A percentile compares a stretch with the other conserved stretches of the same genome.
These are phyloP conservation scores for Furcifer pardalis DNA, from an alignment of 2,797 vertebrate species.

Conservation along the genomic window DNA sequence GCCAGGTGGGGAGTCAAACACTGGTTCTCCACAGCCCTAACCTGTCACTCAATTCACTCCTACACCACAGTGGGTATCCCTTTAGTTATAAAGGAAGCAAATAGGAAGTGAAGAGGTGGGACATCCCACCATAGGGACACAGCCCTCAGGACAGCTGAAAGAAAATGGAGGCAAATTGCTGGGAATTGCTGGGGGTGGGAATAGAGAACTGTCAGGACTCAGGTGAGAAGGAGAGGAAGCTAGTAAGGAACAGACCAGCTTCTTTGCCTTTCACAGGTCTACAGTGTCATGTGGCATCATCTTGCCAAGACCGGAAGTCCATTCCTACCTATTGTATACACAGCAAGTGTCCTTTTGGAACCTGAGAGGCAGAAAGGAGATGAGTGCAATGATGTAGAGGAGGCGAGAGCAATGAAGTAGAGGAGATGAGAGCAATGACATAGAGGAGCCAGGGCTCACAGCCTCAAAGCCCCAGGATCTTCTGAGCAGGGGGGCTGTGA, in stretches of 20 bases:
- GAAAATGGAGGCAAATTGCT: not conserved
- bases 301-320: not conserved
- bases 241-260: not conserved
- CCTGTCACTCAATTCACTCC: too few species aligned
- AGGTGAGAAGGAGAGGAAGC: not conserved
- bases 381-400: not conserved
- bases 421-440: not conserved
- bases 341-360: not conserved
- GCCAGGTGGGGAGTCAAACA: too few species aligned
- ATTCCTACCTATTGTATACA: too few species aligned
- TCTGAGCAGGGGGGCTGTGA: too few species aligned
- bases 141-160: not conserved
- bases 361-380: not conserved
- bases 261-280: not conserved
- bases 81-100: not conserved
- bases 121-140: not conserved
- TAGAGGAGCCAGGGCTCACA: too few species aligned
- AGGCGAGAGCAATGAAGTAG: not conserved
- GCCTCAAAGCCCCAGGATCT: too few species aligned
- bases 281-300: not conserved
- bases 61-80: too few species aligned
- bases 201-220: not conserved
- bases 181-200: not conserved
- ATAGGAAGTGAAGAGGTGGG: not conserved
- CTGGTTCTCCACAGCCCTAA: too few species aligned